These are phyloP conservation scores for Phragmatobia fuliginosa DNA, from an alignment of 2,888 invertebrate species.

Conservation along the genomic window DNA sequence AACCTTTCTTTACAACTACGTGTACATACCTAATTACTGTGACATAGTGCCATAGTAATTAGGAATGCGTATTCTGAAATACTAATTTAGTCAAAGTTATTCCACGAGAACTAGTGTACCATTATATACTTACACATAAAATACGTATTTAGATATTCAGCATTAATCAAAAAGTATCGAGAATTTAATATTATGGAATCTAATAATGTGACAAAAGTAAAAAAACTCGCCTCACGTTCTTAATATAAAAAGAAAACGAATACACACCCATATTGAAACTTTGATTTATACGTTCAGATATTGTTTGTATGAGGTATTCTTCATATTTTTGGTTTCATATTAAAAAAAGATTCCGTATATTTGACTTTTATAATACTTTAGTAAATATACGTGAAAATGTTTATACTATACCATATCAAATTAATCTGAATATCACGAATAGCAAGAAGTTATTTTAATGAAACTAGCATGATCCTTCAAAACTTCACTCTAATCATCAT, in stretches of 20 bases:
- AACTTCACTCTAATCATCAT: too few relatives aligned
- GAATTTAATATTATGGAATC: not conserved
- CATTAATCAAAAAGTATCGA: not conserved
- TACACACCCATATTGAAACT: conserved; percentile 60
- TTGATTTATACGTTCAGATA: conserved; percentile 66
- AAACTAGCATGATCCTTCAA: too few relatives aligned
- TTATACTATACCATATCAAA: not conserved
- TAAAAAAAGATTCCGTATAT: not conserved
- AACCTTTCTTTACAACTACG: too few relatives aligned
- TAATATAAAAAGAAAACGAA: conserved; percentile 67
- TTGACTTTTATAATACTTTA: not conserved
- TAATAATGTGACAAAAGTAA: conserved; percentile 31
- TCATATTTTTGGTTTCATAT: conserved; percentile 1
- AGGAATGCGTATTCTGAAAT: not conserved
- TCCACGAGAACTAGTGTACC: not conserved
- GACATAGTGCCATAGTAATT: not conserved
- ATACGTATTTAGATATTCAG: not conserved
- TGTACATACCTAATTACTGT: too few relatives aligned
- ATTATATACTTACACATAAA: too few relatives aligned
- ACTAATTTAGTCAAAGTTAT: not conserved
- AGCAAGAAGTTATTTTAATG: not conserved
- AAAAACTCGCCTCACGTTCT: conserved; percentile 69
- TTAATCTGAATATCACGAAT: too few relatives aligned
- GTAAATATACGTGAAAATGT: not conserved
- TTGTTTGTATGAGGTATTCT: not conserved